Evolutionary conservation across 2,113 vertebrate species (phyloP).

Genomic region (Vanacampus margaritifer): DNA sequence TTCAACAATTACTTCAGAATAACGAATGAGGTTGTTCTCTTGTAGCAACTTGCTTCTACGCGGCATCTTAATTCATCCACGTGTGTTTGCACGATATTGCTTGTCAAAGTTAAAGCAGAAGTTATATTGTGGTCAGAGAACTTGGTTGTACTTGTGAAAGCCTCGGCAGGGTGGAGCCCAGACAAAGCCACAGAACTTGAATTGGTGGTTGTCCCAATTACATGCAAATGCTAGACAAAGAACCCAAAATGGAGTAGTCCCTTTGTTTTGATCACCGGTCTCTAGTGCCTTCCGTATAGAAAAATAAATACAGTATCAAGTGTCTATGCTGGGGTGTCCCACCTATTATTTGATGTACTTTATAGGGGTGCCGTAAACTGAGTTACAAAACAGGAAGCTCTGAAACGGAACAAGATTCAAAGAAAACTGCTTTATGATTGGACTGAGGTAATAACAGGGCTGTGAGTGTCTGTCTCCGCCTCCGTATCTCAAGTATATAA

Average conservation of each 20-base stretch:
- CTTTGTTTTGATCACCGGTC: not conserved
- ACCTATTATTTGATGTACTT: not conserved
- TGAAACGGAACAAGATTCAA: not conserved
- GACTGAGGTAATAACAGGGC: not conserved
- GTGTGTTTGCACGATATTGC: not conserved
- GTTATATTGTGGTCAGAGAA: not conserved
- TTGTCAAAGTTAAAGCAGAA: not conserved
- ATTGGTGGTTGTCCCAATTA: not conserved
- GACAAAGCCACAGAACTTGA: not conserved
- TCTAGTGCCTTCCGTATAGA: not conserved
- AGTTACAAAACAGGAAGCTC: not conserved
- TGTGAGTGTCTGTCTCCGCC: conserved; percentile 37
- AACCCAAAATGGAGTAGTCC: not conserved
- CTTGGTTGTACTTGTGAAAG: not conserved
- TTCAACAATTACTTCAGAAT: not conserved
- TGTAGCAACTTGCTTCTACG: not conserved
- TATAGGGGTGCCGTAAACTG: not conserved
- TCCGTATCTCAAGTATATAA: conserved; percentile 20
- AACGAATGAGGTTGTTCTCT: not conserved
- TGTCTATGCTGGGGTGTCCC: no score
- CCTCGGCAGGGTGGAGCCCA: not conserved
- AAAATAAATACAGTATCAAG: no score
- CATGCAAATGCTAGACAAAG: not conserved
- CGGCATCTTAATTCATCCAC: not conserved
- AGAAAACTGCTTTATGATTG: not conserved